Conservation (phyloP, 2,888 invertebrate genomes). For the Noctua janthina region DNA sequence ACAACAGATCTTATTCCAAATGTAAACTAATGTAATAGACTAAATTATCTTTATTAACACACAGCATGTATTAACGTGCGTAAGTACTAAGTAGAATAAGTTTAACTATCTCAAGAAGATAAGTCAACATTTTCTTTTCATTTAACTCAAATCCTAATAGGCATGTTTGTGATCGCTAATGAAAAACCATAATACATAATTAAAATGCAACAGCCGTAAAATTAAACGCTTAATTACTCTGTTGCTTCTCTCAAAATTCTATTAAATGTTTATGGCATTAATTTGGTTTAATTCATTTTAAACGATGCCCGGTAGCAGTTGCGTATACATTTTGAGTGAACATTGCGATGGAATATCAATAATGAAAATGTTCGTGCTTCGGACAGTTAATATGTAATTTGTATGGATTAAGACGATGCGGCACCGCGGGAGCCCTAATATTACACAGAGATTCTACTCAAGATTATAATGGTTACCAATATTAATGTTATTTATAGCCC, state of each 20-base stretch:
- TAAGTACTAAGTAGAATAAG: not conserved
- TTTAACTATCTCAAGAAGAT: not conserved
- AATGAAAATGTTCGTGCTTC: conserved; percentile 36
- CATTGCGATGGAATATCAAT: conserved; percentile 38
- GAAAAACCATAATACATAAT: not conserved
- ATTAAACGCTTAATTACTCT: conserved; percentile 12
- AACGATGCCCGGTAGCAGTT: conserved; percentile 51
- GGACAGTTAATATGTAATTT: conserved; percentile 52
- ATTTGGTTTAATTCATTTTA: conserved; percentile 34
- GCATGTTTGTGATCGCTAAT: not conserved
- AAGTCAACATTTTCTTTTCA: not conserved
- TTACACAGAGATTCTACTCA: conserved; percentile 48
- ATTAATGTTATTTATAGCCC: conserved; percentile 37
- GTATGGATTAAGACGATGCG: conserved; percentile 48
- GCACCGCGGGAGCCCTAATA: conserved; percentile 47
- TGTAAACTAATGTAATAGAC: not conserved
- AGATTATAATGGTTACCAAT: conserved; percentile 49
- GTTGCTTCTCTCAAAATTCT: conserved; percentile 26
- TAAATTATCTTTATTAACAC: not conserved
- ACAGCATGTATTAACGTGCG: not conserved
- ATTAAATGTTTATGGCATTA: conserved; percentile 29
- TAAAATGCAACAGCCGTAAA: conserved; percentile 27
- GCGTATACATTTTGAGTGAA: conserved; percentile 30
- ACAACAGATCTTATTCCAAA: not conserved
- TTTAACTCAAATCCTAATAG: not conserved